Conservation (phyloP, 2,888 invertebrate genomes). For the Dexiosoma caninum region DNA sequence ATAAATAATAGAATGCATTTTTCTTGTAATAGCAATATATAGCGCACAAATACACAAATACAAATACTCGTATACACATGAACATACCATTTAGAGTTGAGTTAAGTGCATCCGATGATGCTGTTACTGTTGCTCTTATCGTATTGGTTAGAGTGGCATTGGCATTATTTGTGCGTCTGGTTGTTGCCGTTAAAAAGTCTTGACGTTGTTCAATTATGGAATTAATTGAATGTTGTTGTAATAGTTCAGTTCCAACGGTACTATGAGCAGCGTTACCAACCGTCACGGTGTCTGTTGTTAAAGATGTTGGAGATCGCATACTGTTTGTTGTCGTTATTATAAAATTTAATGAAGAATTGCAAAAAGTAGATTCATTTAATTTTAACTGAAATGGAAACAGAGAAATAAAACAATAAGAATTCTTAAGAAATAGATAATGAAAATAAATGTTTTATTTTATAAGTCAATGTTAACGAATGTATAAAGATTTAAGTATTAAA, state of each 20-base stretch:
- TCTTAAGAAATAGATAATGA: constrained; percentile 40
- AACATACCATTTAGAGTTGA: constrained; percentile 74
- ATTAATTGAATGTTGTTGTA: constrained; percentile 80
- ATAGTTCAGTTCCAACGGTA: constrained; percentile 76
- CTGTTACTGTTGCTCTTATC: constrained; percentile 64
- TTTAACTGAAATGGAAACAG: constrained; percentile 68
- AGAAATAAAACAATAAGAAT: neutral
- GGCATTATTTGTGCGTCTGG: constrained; percentile 41
- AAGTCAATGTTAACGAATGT: too few relatives aligned
- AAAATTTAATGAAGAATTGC: constrained; percentile 37
- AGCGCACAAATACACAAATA: constrained; percentile 63
- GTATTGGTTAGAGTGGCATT: constrained; percentile 52
- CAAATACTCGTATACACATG: neutral
- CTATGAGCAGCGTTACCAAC: constrained; percentile 45
- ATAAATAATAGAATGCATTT: too few relatives aligned
- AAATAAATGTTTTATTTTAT: too few relatives aligned
- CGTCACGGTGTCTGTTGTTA: constrained; percentile 43
- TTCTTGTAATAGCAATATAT: neutral
- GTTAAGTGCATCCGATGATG: constrained; percentile 68
- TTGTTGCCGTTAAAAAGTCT: constrained; percentile 70
- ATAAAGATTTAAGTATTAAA: too few relatives aligned
- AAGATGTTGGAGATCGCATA: constrained; percentile 61
- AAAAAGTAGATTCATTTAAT: constrained; percentile 67
- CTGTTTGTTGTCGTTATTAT: constrained; percentile 46
- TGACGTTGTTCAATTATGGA: constrained; percentile 78